These are phyloP conservation scores for Anguilla pacifica DNA, from an alignment of 2,797 vertebrate species.

Conservation along the genomic window DNA sequence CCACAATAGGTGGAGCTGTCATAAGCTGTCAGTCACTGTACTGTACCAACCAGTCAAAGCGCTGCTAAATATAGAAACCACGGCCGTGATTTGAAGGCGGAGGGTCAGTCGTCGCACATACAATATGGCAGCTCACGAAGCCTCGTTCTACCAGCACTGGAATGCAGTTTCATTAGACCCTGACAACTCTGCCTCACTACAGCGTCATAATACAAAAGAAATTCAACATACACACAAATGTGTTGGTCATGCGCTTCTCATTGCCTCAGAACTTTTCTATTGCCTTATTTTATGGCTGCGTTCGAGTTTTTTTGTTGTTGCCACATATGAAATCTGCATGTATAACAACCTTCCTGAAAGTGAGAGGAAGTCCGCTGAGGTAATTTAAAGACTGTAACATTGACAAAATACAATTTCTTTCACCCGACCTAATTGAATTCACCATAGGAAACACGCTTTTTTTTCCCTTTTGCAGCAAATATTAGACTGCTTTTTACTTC, in stretches of 20 bases:
- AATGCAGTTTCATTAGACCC: neutral
- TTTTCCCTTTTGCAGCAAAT: constrained; percentile 34
- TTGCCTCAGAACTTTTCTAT: neutral
- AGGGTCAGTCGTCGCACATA: neutral
- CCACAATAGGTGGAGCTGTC: neutral
- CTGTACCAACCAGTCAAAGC: neutral
- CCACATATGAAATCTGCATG: neutral
- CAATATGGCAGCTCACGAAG: neutral
- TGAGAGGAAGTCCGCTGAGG: neutral
- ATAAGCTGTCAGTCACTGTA: neutral
- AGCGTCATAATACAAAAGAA: neutral
- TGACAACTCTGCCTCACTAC: neutral
- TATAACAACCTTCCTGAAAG: neutral
- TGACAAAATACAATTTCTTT: constrained; percentile 28
- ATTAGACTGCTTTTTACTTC: constrained; percentile 41
- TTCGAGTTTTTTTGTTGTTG: neutral
- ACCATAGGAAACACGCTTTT: constrained; percentile 33
- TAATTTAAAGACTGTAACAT: constrained; percentile 22
- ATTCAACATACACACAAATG: neutral
- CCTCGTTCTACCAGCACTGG: neutral
- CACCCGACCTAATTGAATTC: constrained; percentile 31
- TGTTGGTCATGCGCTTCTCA: neutral
- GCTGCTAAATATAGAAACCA: neutral
- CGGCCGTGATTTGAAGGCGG: neutral
- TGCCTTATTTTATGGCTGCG: neutral